These are phyloP conservation scores for Fukomys damarensis DNA, from an alignment of 2,113 vertebrate genomes.

Conservation along the genomic window DNA sequence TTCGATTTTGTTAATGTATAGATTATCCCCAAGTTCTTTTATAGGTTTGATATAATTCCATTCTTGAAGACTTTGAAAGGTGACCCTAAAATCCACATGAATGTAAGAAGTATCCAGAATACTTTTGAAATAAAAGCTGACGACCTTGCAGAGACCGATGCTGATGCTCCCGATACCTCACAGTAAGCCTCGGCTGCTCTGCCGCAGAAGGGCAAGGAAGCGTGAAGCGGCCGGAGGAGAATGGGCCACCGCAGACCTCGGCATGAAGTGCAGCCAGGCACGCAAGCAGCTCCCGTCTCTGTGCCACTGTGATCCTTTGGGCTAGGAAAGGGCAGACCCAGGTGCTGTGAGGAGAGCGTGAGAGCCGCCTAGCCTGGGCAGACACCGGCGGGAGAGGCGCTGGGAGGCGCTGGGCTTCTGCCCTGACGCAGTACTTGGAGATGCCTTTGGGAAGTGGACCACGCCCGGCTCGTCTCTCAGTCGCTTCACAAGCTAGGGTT, in stretches of 20 bases:
- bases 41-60: not conserved
- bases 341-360: not conserved
- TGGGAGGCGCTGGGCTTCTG: not conserved
- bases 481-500: not conserved
- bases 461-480: not conserved
- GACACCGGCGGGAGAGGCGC: too few relatives aligned
- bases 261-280: too few relatives aligned
- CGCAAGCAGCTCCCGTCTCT: not conserved
- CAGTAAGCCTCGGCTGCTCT: not conserved
- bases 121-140: not conserved
- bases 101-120: not conserved
- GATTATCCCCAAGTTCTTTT: not conserved
- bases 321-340: not conserved
- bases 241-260: too few relatives aligned
- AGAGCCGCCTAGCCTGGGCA: not conserved
- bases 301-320: not conserved
- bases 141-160: not conserved
- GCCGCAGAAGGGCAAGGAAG: not conserved
- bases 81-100: slow-evolving; percentile 13
- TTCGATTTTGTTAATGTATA: not conserved
- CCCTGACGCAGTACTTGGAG: not conserved
- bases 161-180: not conserved
- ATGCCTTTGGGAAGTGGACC: not conserved
- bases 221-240: too few relatives aligned
- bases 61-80: not conserved